These are phyloP conservation scores for Trachelus troglodyta DNA, from an alignment of 2,888 invertebrate species.

Conservation along the genomic window DNA sequence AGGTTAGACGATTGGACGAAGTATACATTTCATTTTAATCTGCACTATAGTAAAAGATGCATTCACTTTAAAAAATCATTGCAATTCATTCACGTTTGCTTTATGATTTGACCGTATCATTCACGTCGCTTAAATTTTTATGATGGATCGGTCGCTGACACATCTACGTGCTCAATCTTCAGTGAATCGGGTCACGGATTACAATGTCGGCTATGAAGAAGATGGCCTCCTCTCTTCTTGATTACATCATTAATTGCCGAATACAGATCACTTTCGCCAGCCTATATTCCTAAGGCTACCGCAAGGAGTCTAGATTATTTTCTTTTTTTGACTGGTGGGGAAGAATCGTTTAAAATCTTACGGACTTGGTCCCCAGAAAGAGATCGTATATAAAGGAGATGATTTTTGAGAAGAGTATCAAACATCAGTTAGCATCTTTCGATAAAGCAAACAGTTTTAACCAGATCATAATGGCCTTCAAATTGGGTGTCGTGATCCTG, in stretches of 20 bases:
- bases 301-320: background rate
- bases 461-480: slow-evolving; percentile 12
- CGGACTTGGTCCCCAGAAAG: background rate
- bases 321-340: slow-evolving; percentile 9
- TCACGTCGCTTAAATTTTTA: background rate
- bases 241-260: slow-evolving; percentile 32
- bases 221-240: slow-evolving; percentile 8
- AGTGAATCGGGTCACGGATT: background rate
- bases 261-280: slow-evolving; percentile 36
- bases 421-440: slow-evolving; percentile 10
- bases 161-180: background rate
- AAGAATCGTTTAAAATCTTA: slow-evolving; percentile 16
- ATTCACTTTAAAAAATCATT: background rate
- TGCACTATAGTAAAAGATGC: background rate
- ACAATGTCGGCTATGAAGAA: slow-evolving; percentile 4
- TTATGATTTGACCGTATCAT: background rate
- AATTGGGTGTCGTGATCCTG: slow-evolving; percentile 7
- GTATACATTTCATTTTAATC: background rate
- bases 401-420: slow-evolving; percentile 18
- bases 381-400: slow-evolving; percentile 17
- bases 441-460: background rate
- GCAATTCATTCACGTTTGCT: background rate
- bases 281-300: slow-evolving; percentile 19
- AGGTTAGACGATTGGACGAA: background rate
- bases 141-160: background rate